Evolutionary conservation across 2,113 vertebrate genomes (phyloP).

Genomic region (Ptilorrhoa leucosticta): DNA sequence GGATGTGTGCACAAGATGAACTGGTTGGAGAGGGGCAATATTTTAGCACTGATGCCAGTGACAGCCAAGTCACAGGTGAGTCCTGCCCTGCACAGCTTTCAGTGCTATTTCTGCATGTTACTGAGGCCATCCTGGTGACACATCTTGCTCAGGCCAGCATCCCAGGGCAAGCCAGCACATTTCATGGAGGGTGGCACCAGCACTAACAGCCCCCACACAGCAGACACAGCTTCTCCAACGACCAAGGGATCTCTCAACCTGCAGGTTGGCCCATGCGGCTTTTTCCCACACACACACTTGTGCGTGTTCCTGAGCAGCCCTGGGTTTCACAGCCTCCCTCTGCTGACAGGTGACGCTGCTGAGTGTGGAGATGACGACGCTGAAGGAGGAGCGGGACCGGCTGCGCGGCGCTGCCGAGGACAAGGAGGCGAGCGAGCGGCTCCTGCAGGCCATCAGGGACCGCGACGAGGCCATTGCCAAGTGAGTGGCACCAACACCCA

Average conservation of each 20-base stretch:
- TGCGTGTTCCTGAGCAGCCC: neutral
- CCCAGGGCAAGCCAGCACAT: neutral
- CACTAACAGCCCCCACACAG: neutral
- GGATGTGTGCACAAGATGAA: neutral
- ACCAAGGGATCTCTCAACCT: neutral
- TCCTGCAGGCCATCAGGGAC: constrained; percentile 94
- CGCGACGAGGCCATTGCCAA: constrained; percentile 94
- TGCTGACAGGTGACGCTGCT: constrained; percentile 84
- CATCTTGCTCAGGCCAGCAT: neutral
- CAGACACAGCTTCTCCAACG: neutral
- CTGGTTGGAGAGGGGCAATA: neutral
- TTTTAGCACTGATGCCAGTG: neutral
- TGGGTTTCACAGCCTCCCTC: neutral
- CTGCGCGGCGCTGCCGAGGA: constrained; percentile 82
- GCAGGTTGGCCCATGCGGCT: neutral
- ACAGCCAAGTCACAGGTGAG: neutral
- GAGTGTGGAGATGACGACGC: constrained; percentile 87
- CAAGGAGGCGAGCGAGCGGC: constrained; percentile 83
- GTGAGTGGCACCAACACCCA: constrained; percentile 63
- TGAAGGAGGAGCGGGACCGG: constrained; percentile 86
- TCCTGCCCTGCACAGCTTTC: neutral
- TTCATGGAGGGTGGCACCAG: neutral
- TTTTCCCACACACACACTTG: fast-evolving
- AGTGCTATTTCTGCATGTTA: neutral
- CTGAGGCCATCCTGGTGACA: neutral